Evolutionary conservation across 1,140 invertebrate species (phyloP).

Genomic region (Leptonema lineaticorne): DNA sequence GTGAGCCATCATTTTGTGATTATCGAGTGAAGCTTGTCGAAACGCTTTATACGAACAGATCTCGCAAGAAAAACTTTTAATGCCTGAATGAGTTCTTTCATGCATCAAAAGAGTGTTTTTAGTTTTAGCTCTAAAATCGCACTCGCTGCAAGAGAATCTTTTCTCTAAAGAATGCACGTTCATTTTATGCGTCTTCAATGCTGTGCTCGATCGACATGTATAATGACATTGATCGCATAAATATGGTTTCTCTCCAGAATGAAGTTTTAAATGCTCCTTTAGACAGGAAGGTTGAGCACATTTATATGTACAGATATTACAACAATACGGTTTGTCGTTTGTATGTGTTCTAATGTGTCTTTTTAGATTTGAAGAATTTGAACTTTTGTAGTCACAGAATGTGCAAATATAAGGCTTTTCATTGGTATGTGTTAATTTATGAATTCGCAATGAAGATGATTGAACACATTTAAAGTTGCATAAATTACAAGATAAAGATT

Average conservation of each 20-base stretch:
- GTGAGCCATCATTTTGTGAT: slow-evolving; percentile 37
- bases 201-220: slow-evolving; percentile 24
- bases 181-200: slow-evolving; percentile 32
- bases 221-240: slow-evolving; percentile 38
- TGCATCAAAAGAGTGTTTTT: slow-evolving; percentile 31
- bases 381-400: slow-evolving; percentile 11
- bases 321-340: not conserved
- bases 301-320: not conserved
- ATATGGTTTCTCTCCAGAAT: slow-evolving; percentile 28
- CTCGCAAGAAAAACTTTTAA: slow-evolving; percentile 33
- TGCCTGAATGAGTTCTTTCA: slow-evolving; percentile 29
- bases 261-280: not conserved
- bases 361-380: not conserved
- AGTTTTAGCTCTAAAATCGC: slow-evolving; percentile 33
- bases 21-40: slow-evolving; percentile 27
- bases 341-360: not conserved
- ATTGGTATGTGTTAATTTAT: slow-evolving; percentile 1
- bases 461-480: slow-evolving; percentile 17
- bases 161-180: slow-evolving; percentile 35
- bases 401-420: slow-evolving; percentile 15
- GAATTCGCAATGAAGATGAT: not conserved
- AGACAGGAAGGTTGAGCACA: not conserved
- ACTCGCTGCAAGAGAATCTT: slow-evolving; percentile 32
- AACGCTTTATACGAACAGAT: slow-evolving; percentile 35
- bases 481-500: slow-evolving; percentile 2